A percentile compares a stretch with the other conserved stretches of the same genome.
Evolutionary conservation across 2,888 invertebrate species (phyloP).

Genomic region (Endotricha flammealis): DNA sequence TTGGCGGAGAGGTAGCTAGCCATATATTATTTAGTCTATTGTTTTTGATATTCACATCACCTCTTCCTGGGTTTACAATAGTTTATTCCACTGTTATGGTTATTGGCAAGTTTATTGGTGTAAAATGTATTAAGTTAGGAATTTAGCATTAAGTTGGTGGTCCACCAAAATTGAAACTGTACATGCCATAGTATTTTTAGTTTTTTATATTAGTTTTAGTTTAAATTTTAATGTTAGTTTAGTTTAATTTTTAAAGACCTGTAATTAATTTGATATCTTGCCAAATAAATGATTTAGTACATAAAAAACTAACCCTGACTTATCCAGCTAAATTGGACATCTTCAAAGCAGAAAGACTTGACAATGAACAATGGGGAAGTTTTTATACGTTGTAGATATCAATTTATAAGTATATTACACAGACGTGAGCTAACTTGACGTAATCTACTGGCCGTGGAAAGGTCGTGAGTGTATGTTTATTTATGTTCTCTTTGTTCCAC

Average conservation of each 20-base stretch:
- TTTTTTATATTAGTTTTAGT: too few species aligned
- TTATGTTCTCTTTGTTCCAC: constrained; percentile 12
- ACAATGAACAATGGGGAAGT: constrained; percentile 46
- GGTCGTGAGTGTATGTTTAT: constrained; percentile 10
- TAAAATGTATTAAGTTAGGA: too few species aligned
- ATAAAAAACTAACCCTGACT: too few species aligned
- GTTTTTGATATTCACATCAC: constrained; percentile 20
- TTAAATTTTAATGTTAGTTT: too few species aligned
- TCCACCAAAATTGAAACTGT: too few species aligned
- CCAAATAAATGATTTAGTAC: too few species aligned
- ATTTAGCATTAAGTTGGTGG: too few species aligned
- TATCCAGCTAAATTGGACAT: constrained; percentile 11
- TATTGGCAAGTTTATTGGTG: too few species aligned
- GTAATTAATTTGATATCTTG: too few species aligned
- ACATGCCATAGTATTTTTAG: too few species aligned
- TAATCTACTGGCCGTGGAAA: constrained; percentile 13
- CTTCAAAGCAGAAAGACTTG: constrained; percentile 15
- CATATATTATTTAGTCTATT: constrained; percentile 22
- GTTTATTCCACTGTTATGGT: too few species aligned
- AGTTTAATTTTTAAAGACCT: too few species aligned
- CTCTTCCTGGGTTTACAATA: background rate
- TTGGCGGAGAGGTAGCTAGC: constrained; percentile 17
- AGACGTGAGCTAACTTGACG: constrained; percentile 7
- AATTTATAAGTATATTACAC: constrained; percentile 1
- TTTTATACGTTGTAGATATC: constrained; percentile 25